Conservation (phyloP, 2,888 invertebrate genomes). For the Monochamus alternatus region DNA sequence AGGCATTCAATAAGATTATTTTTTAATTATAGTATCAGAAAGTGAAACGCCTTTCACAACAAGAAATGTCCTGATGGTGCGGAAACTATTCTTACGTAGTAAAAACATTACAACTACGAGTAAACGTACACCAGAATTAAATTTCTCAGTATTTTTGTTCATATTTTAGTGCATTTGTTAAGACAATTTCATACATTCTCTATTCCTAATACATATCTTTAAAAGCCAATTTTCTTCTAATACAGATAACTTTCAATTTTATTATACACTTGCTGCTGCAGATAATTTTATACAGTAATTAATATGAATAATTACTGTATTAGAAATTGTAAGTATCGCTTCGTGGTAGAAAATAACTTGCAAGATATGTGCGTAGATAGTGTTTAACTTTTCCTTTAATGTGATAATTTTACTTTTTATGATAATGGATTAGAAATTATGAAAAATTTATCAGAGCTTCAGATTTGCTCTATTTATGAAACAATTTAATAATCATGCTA, state of each 20-base stretch:
- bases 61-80: background rate
- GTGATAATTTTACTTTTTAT: conserved; percentile 37
- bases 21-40: too few species aligned
- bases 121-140: background rate
- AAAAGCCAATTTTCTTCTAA: conserved; percentile 5
- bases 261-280: background rate
- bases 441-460: conserved; percentile 17
- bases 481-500: conserved; percentile 11
- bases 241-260: conserved; percentile 17
- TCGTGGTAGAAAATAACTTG: conserved; percentile 32
- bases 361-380: conserved; percentile 4
- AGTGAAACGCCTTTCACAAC: background rate
- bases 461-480: conserved; percentile 29
- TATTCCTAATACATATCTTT: conserved; percentile 15
- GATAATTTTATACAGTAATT: conserved; percentile 18
- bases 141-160: conserved; percentile 12
- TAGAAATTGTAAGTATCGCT: conserved; percentile 25
- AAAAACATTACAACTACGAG: background rate
- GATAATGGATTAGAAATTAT: conserved; percentile 29
- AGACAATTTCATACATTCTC: conserved; percentile 12
- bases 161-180: conserved; percentile 6
- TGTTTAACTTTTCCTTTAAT: conserved; percentile 15
- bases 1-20: too few species aligned
- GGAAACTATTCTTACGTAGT: background rate
- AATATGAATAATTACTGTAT: conserved; percentile 8